Evolutionary conservation across 2,888 invertebrate species (phyloP).

Genomic region (Himalopsyche kuldschensis): DNA sequence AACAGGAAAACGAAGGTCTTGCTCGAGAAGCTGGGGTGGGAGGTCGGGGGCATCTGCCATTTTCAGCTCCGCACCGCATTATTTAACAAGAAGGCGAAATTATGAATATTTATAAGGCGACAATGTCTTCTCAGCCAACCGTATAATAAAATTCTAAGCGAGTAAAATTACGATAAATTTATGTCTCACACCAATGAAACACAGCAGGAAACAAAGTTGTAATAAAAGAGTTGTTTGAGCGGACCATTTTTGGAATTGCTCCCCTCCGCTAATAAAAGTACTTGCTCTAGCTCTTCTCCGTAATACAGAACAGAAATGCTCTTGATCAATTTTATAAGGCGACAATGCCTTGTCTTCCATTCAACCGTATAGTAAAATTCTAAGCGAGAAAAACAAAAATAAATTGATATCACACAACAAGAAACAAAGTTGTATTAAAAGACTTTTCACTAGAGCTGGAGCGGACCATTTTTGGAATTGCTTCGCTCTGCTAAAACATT

Average conservation of each 20-base stretch:
- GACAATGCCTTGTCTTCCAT: background rate
- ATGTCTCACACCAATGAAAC: background rate
- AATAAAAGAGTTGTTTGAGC: too few species aligned
- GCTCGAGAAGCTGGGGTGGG: background rate
- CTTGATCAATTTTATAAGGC: background rate
- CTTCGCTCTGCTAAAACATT: too few species aligned
- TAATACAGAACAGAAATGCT: too few species aligned
- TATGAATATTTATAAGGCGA: background rate
- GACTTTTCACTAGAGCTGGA: too few species aligned
- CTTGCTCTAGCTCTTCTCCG: too few species aligned
- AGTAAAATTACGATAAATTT: background rate
- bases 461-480: too few species aligned
- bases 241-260: too few species aligned
- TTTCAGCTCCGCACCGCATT: background rate
- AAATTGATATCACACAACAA: background rate
- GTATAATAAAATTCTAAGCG: background rate
- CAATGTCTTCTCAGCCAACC: background rate
- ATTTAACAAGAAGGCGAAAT: background rate
- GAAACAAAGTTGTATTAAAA: too few species aligned
- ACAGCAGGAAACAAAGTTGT: too few species aligned
- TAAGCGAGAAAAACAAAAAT: too few species aligned
- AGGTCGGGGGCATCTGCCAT: background rate
- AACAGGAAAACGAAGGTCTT: background rate
- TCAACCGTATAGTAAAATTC: background rate
- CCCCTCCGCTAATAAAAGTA: too few species aligned